Base-by-base conservation (phyloP, 2,888 invertebrate species). In the Limnephilus lunatus region DNA sequence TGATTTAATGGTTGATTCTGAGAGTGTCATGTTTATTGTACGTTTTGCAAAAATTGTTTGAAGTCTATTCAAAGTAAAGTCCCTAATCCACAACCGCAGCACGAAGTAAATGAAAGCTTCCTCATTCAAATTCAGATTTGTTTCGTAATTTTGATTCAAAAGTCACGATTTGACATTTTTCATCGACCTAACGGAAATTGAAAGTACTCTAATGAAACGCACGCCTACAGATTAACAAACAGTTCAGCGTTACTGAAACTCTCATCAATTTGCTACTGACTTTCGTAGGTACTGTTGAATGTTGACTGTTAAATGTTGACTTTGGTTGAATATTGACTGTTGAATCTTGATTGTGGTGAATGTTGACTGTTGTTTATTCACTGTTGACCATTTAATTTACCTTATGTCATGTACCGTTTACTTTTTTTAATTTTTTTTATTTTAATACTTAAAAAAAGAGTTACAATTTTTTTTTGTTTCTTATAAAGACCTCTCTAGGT, bases 101-200 rank as follows among this genome's bases (percentile, higher is more conserved):
- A 68, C 53, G 53, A 68, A 68, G 25, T 68, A 68, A 68, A 68
- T 68, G 53, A 68, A 68, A 19, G 25, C 19, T 19, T 25, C 25
- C 53, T 25, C 25, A 68, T 68, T 68, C 53, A 68, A 68, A 68
- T 25, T 68, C 53, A 68, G 53, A 5, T 19, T 68, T 68, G 53
- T 68, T 68, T 68, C 53, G 25, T 25, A 68, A 68, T 19, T 68
- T 68, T 68, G 25, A 68, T 68, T 68, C 53, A 68, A 68, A 68
- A 68, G 53, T 68, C 53, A 68, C 53, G 25, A 83, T 83, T 83
- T 25, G 35, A 35, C 83, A 35, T 83, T 83, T 25, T 83, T 83
- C 83, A 35, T 31, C 83, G 83, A 83, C 25, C 19, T 83, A 35
- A 35, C 83, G 83, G 83, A 83, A 83, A 83, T 83, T 83, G 35